Percentiles rank a stretch among this genome's conserved stretches.
Evolutionary conservation across 2,113 vertebrate genomes (phyloP).

Genomic region (Passer domesticus): DNA sequence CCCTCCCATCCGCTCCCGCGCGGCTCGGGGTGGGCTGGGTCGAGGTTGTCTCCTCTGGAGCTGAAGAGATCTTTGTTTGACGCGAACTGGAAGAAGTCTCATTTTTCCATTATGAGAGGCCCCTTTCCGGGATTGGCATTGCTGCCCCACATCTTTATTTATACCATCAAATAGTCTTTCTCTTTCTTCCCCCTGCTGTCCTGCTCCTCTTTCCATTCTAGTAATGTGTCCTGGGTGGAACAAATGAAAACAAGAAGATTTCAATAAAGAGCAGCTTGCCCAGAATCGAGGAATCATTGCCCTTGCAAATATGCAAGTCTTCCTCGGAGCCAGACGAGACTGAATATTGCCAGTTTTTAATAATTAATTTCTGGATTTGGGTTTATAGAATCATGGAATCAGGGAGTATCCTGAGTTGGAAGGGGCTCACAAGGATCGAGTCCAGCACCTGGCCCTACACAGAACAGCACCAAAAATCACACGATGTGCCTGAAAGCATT

Average conservation of each 20-base stretch:
- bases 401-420: neutral
- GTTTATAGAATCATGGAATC: neutral
- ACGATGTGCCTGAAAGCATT: neutral
- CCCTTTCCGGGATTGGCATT: neutral
- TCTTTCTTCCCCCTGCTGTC: neutral
- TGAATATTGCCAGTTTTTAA: neutral
- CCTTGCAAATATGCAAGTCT: neutral
- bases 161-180: neutral
- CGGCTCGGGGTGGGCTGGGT: neutral
- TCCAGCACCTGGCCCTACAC: neutral
- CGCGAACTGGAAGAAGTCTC: neutral
- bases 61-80: neutral
- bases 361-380: neutral
- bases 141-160: slow-evolving; percentile 11
- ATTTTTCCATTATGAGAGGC: slow-evolving; percentile 22
- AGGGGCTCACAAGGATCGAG: neutral
- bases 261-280: neutral
- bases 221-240: neutral
- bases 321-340: neutral
- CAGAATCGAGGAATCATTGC: neutral
- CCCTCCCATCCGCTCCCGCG: neutral
- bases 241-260: neutral
- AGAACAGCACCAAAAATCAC: neutral
- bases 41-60: neutral
- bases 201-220: neutral